Evolutionary conservation across 2,113 vertebrate genomes (phyloP).

Genomic region (Capricornis sumatraensis): DNA sequence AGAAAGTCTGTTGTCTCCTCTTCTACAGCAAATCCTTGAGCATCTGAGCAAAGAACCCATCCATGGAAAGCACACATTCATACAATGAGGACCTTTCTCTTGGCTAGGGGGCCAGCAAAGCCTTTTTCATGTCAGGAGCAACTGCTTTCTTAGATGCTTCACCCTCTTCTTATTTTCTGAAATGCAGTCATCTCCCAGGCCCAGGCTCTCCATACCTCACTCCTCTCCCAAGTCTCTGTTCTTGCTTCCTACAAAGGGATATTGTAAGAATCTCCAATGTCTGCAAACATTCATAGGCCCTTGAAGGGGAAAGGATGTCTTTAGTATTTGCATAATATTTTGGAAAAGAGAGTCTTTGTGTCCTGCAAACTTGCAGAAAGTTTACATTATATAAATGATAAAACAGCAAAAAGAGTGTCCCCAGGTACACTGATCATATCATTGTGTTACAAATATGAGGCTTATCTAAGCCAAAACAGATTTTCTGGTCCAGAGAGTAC

Average conservation of each 20-base stretch:
- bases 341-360: neutral
- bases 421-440: neutral
- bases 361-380: neutral
- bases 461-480: conserved; percentile 25
- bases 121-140: neutral
- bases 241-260: neutral
- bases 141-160: neutral
- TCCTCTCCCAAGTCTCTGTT: neutral
- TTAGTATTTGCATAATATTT: conserved; percentile 27
- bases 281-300: neutral
- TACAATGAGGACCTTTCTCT: neutral
- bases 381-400: conserved; percentile 2
- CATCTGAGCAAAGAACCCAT: neutral
- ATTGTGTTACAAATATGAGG: neutral
- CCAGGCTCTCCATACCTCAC: neutral
- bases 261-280: neutral
- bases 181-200: neutral
- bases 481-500: neutral
- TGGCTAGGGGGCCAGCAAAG: neutral
- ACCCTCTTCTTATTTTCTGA: neutral
- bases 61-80: neutral
- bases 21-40: neutral
- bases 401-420: neutral
- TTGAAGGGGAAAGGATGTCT: neutral
- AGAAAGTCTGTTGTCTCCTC: neutral